Evolutionary conservation across 2,113 vertebrate genomes (phyloP).

Genomic region (Anolis carolinensis): DNA sequence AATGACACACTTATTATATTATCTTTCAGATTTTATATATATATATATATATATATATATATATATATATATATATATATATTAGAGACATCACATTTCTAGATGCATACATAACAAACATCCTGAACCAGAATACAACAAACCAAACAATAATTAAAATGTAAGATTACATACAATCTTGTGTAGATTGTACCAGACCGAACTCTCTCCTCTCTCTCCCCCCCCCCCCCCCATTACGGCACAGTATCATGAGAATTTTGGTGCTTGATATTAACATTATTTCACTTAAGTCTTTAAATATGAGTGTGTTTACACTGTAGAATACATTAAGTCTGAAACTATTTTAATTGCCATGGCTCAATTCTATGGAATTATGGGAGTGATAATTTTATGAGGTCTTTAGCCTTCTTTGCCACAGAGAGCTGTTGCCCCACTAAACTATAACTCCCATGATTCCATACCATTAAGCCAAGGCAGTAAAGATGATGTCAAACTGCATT

Average conservation of each 20-base stretch:
- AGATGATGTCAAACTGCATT: too few species aligned
- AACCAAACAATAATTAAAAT: conserved; percentile 49
- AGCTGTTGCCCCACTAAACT: too few species aligned
- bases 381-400: too few species aligned
- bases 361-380: too few species aligned
- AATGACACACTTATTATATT: not conserved
- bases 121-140: conserved; percentile 56
- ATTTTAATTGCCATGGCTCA: too few species aligned
- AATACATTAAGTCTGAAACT: too few species aligned
- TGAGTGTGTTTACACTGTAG: too few species aligned
- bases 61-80: conserved; percentile 19
- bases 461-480: too few species aligned
- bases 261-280: not conserved
- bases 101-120: conserved; percentile 26
- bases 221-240: too few species aligned
- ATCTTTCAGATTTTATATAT: conserved; percentile 40
- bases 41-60: not conserved
- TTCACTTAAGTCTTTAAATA: not conserved
- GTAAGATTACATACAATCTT: conserved; percentile 1
- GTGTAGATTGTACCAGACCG: not conserved
- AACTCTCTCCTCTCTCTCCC: not conserved
- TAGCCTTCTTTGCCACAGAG: too few species aligned
- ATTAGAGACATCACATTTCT: conserved; percentile 25
- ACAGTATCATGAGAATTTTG: not conserved
- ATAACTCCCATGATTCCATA: too few species aligned